phyloP scores from a whole-genome alignment of 2,888 invertebrate genomes.

The Andrena camellia region DNA sequence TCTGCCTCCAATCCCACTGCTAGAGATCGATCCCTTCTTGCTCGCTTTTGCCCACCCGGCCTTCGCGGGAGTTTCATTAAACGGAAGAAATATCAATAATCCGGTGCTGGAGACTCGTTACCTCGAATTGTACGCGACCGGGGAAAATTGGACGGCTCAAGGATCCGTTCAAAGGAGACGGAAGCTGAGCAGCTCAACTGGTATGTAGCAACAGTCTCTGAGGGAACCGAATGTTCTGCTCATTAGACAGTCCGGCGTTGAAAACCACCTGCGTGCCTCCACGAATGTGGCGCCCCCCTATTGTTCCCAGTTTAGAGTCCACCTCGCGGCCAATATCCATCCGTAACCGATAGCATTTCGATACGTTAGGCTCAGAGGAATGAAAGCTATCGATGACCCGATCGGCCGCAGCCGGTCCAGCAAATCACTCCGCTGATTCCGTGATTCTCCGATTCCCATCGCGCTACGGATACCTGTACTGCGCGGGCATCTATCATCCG shows the following conservation, averaged over 20 bases:
- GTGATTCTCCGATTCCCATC: too few relatives aligned
- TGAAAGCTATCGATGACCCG: neutral
- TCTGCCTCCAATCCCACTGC: slow-evolving; percentile 7
- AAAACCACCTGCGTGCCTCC: neutral
- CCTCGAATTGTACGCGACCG: neutral
- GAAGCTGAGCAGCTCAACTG: neutral
- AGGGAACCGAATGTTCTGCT: neutral
- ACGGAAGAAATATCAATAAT: slow-evolving; percentile 8
- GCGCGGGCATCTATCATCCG: too few relatives aligned
- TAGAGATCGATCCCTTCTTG: slow-evolving; percentile 8
- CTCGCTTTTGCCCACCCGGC: neutral
- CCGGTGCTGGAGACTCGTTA: slow-evolving; percentile 1
- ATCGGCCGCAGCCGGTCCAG: too few relatives aligned
- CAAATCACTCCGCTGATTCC: too few relatives aligned
- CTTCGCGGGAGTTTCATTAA: slow-evolving; percentile 14
- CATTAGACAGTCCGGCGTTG: neutral
- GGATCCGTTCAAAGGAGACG: neutral
- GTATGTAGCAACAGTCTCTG: neutral
- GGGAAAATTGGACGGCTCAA: neutral
- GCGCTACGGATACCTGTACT: too few relatives aligned
- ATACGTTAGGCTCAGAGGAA: neutral
- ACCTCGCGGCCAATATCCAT: too few relatives aligned
- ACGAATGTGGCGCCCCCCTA: too few relatives aligned
- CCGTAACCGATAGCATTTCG: too few relatives aligned
- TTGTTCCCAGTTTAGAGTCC: too few relatives aligned